A percentile compares a stretch with the other conserved stretches of the same genome.
Conservation (phyloP, 2,888 invertebrate genomes). For the Caenorhabditis sulstoni region DNA sequence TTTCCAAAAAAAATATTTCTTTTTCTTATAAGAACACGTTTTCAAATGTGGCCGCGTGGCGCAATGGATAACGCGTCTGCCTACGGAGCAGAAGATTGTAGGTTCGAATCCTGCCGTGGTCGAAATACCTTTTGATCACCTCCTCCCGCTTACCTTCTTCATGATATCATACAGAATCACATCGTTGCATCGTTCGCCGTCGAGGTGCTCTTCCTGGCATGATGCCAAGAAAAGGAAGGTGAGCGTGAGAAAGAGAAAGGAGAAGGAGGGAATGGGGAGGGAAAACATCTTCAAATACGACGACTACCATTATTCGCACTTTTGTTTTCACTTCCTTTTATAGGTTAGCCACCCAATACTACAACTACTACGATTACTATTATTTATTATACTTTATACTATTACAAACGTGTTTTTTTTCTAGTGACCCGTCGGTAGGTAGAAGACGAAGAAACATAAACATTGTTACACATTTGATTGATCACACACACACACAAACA, state of each 20-base stretch:
- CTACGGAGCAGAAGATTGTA: conserved; percentile 81
- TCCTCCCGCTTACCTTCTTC: conserved; percentile 31
- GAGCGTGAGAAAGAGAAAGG: too few relatives aligned
- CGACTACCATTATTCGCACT: background rate
- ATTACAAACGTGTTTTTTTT: conserved; percentile 1
- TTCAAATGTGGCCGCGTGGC: conserved; percentile 70
- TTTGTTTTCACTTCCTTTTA: conserved; percentile 5
- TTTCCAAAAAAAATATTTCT: too few relatives aligned
- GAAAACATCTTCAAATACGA: conserved; percentile 5
- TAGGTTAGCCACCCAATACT: background rate
- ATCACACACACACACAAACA: too few relatives aligned
- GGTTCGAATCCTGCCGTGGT: conserved; percentile 81
- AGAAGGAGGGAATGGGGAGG: too few relatives aligned
- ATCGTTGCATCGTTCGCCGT: conserved; percentile 48
- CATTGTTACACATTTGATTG: too few relatives aligned
- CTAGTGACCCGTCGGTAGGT: too few relatives aligned
- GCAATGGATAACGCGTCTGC: conserved; percentile 80
- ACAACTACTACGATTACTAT: too few relatives aligned
- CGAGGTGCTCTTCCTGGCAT: conserved; percentile 22
- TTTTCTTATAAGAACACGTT: too few relatives aligned
- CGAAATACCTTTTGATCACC: conserved; percentile 35
- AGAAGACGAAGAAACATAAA: too few relatives aligned
- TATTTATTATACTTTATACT: background rate
- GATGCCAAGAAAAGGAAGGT: background rate
- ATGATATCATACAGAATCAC: conserved; percentile 49